phyloP scores from a whole-genome alignment of 2,888 invertebrate genomes.

The Euplexia lucipara region DNA sequence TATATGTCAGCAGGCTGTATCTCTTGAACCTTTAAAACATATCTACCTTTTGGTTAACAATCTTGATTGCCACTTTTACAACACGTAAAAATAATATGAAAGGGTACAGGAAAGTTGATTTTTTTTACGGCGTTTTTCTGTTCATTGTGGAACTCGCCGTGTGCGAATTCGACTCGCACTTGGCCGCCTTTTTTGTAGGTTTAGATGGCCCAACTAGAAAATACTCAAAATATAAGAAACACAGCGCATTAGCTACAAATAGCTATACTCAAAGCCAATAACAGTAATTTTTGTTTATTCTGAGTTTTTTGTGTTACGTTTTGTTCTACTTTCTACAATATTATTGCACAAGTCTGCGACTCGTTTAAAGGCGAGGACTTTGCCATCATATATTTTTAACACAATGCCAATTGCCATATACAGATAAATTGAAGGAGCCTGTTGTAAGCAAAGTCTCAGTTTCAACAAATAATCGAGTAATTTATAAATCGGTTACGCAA shows the following conservation, averaged over 20 bases:
- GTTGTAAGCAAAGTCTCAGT: slow-evolving; percentile 15
- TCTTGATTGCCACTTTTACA: too few species aligned
- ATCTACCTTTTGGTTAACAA: too few species aligned
- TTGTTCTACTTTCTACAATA: slow-evolving; percentile 32
- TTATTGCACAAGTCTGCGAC: slow-evolving; percentile 15
- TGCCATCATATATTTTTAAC: slow-evolving; percentile 18
- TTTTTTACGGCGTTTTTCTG: too few species aligned
- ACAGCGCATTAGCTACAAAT: neutral
- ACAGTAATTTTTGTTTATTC: slow-evolving; percentile 16
- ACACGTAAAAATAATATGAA: too few species aligned
- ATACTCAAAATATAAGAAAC: neutral
- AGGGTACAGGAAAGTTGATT: too few species aligned
- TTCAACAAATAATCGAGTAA: slow-evolving; percentile 25
- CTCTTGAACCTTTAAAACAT: too few species aligned
- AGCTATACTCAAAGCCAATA: slow-evolving; percentile 11
- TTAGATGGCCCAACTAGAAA: neutral
- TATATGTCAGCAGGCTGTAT: too few species aligned
- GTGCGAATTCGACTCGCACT: too few species aligned
- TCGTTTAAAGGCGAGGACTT: slow-evolving; percentile 24
- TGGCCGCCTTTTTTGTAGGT: too few species aligned
- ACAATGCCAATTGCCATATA: slow-evolving; percentile 39
- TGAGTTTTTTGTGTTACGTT: slow-evolving; percentile 19
- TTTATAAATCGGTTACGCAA: slow-evolving; percentile 26
- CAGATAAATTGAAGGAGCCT: slow-evolving; percentile 41
- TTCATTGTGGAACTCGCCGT: too few species aligned